phyloP scores from a whole-genome alignment of 2,113 vertebrate species.

The Phyllopteryx taeniolatus region DNA sequence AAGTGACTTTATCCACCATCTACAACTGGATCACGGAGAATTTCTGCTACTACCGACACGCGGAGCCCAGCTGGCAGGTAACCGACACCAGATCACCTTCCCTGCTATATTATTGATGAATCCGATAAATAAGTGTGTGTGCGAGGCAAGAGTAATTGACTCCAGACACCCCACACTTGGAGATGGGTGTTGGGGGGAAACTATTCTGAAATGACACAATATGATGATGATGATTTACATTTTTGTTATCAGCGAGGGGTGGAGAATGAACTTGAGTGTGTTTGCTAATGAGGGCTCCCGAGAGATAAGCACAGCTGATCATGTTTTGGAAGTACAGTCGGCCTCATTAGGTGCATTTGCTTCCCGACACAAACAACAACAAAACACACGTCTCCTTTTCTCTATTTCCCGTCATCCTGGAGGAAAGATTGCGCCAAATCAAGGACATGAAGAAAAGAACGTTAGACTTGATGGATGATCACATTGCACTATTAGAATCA shows the following conservation, averaged over 20 bases:
- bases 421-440: too few relatives aligned
- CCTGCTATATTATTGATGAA: slow-evolving; percentile 61
- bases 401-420: not conserved
- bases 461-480: too few relatives aligned
- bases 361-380: slow-evolving; percentile 71
- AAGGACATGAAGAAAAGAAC: too few relatives aligned
- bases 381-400: slow-evolving; percentile 31
- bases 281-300: slow-evolving; percentile 73
- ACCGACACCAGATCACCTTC: slow-evolving; percentile 37
- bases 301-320: slow-evolving; percentile 72
- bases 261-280: slow-evolving; percentile 38
- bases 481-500: too few relatives aligned
- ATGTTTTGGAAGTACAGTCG: slow-evolving; percentile 68
- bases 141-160: slow-evolving; percentile 39
- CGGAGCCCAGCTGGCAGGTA: slow-evolving; percentile 88
- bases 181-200: not conserved
- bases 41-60: slow-evolving; percentile 84
- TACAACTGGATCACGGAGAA: slow-evolving; percentile 85
- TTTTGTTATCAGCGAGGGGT: not conserved
- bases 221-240: not conserved
- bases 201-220: not conserved
- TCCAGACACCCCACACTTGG: slow-evolving; percentile 24
- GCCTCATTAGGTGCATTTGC: slow-evolving; percentile 72
- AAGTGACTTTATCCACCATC: slow-evolving; percentile 83
- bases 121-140: slow-evolving; percentile 48